Base-by-base conservation (phyloP, 92 coral and sea anemone genomes). In the Virgularia gustaviana region DNA sequence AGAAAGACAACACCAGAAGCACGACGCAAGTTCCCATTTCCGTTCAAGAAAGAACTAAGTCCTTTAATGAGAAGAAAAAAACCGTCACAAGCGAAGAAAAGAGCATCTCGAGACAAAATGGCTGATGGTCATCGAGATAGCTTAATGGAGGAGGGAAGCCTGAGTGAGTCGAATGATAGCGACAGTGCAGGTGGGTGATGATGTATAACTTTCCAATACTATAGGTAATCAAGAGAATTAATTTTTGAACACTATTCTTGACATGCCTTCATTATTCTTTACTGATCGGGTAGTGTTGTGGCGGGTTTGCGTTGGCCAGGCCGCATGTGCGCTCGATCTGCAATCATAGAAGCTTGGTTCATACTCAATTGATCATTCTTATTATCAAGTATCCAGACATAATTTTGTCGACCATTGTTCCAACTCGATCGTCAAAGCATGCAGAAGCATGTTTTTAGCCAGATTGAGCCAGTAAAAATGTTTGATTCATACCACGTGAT, bases 21-120 rank as follows among this genome's bases (percentile, higher is more conserved):
- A 5, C 29, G 73, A 22, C 44, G 73, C 49, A 41, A 36, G 57
- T 41, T 49, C 58, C 58, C 87, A 79, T n/a, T 68, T 87, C 66
- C 75, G 27, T 60, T 36, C 53, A 4, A 70, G 45, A 22, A 85
- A 63, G 73, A 85, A n/a, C 35, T 49, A 9, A 68, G 75, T 68
- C 75, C 75, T 13, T 68, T 68, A 68, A 68, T 32, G 75, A 49
- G 45, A 35, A 49, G 75, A 36, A 68, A 34, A 31, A 68, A 68
- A 9, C 60, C 22, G 16, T 10, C 59, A 28, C 57, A 1, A 30
- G 28, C 24, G 4, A 66, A 66, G 73, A 68, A 49, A 49, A 53
- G 27, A 37, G 36, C 19, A 15, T 49, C 60, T 24, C 11, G 9
- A 3, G 75, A 68, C 36, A 55, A 49, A 43, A 20, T 49, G 23